Evolutionary conservation across 92 coral and sea anemone genomes (phyloP).

Genomic region (Diadumene lineata): DNA sequence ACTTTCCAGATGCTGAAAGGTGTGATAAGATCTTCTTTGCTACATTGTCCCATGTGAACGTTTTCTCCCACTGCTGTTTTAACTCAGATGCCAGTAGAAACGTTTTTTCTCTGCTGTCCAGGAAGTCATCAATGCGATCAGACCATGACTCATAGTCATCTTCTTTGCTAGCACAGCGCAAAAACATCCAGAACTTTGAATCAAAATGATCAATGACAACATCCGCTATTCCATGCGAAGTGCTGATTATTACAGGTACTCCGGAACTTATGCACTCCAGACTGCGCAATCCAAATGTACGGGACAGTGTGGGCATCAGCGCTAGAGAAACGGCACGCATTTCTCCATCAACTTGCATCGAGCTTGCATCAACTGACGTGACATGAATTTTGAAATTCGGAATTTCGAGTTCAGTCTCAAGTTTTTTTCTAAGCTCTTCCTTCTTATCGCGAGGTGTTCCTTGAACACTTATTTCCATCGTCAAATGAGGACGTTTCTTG

Average conservation of each 20-base stretch:
- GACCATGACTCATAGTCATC: conserved; percentile 51
- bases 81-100: conserved; percentile 40
- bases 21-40: conserved; percentile 16
- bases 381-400: conserved; percentile 32
- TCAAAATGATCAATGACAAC: conserved; percentile 33
- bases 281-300: conserved; percentile 49
- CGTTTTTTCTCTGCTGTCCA: conserved; percentile 37
- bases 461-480: conserved; percentile 39
- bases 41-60: conserved; percentile 53
- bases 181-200: conserved; percentile 14
- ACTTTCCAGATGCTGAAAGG: conserved; percentile 30
- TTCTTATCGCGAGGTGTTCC: conserved; percentile 35
- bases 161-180: conserved; percentile 27
- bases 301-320: conserved; percentile 43
- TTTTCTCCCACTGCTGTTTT: conserved; percentile 45
- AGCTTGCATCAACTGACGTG: conserved; percentile 45
- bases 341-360: conserved; percentile 40
- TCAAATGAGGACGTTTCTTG: conserved; percentile 16
- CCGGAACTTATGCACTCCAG: conserved; percentile 54
- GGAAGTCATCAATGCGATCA: conserved; percentile 42
- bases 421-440: conserved; percentile 11
- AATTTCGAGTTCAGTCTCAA: not conserved
- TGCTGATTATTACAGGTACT: conserved; percentile 44
- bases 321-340: conserved; percentile 58
- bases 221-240: conserved; percentile 42